Evolutionary conservation across 2,113 vertebrate species (phyloP), one percentile per base, ranked within the genome.

Genomic region (Lanius ludovicianus): DNA sequence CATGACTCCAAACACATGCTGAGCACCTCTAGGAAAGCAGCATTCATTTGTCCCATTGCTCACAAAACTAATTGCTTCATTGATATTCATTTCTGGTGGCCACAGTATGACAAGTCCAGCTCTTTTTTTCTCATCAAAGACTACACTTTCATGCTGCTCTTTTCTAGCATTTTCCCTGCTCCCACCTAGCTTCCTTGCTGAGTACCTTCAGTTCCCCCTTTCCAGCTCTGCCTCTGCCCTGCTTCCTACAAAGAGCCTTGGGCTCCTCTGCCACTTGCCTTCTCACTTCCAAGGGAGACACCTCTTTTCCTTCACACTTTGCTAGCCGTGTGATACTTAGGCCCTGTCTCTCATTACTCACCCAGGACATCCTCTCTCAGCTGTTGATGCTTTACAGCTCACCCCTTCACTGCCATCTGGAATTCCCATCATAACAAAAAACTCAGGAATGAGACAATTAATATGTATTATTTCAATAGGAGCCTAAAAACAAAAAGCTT

Each of bases 401-500:
- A 0, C 63, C 44, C 47, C 33, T 75, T 16, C 28, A 62, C 27
- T 3, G 6, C 11, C 15, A 11, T 47, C 47, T 3, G 3, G 95
- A 95, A 95, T 92, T 92, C 88, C 60, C 50, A 56, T 67, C 79
- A 79, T 65, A 94, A 94, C 73, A 89, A 71, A 84, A 42, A 87
- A 64, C 23, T 93, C 55, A 77, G 95, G 94, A 87, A 94, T 71
- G 73, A 95, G 89, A 69, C 59, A 93, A 96, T 93, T 96, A 87
- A 89, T 87, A 83, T 75, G 63, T 92, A 80, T 95, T 95, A 83
- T 81, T 97, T 95, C 85, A 97, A 97, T 69, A 93, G 83, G 75
- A 97, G 68, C 39, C 65, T 96, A 85, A 97, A 97, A 97, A 97
- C 91, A 97, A 96, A 96, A 97, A 96, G 83, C 80, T 68, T 84